Evolutionary conservation across 2,888 invertebrate species (phyloP), one percentile per base, ranked within the genome.

Genomic region (Sphaeridia pumilis): DNA sequence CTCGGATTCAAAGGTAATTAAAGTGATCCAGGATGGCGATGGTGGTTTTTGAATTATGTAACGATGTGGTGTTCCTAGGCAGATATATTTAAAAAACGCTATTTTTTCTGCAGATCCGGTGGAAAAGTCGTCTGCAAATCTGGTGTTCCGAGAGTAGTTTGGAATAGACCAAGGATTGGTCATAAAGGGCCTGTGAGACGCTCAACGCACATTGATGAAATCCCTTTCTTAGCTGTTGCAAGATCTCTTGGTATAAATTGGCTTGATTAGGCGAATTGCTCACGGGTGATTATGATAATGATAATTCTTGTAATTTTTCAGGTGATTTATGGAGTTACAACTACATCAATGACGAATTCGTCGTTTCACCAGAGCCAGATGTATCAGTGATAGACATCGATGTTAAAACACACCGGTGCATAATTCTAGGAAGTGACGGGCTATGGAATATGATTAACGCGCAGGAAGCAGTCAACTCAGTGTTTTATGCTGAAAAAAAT

Each of bases 271-370:
- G 17, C 7, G 20, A 14, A 28, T 10, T 31, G 3, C 31, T 31
- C 21, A 46, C 17, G 44, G 5, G 12, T 25, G 26, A 12, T 43
- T 43, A 22, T 17, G 14, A 31, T 31, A 31, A 31, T 31, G 14
- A 31, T 31, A 31, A 31, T 31, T 31, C 14, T 31, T 10, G 50
- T 58, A 44, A 43, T 45, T 56, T 61, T 66, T 24, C 64, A 80
- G 81, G 95, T 45, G 97, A 97, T 71, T 76, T 98, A 17, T 98
- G 97, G 97, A 94, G 94, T 67, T 95, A 92, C 70, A 94, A 95
- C 73, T 84, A 86, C 2, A 81, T 82, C 54, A 80, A 83, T 64
- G 83, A 92, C 70, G 84, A 87, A 70, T 98, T 92, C 73, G 85
- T 94, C 20, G 95, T 98, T n/a, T 93, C 93, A 27, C 97, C 97